Conservation (phyloP, 1,140 invertebrate genomes). For the Euura saliciscinereae region DNA sequence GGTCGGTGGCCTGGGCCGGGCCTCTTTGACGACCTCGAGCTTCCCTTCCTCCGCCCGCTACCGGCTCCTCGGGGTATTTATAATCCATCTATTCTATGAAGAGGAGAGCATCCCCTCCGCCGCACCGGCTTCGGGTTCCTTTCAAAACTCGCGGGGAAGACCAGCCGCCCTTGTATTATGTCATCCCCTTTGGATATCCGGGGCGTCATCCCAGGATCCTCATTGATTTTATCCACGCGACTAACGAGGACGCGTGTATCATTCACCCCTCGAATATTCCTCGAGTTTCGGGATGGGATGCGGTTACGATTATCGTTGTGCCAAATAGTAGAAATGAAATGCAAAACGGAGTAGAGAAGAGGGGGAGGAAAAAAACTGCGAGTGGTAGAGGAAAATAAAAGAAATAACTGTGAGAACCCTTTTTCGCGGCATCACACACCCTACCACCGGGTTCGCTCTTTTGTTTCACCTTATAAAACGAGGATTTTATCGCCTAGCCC, state of each 20-base stretch:
- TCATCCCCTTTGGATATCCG: neutral
- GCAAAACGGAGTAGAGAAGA: too few species aligned
- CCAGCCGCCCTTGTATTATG: too few species aligned
- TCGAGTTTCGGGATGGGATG: neutral
- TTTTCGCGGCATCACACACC: too few species aligned
- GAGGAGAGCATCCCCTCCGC: neutral
- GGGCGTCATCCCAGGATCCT: neutral
- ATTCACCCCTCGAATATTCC: neutral
- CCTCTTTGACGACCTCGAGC: neutral
- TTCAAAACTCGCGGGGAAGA: too few species aligned
- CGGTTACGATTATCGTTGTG: too few species aligned
- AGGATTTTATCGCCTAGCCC: conserved; percentile 15
- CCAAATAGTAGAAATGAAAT: too few species aligned
- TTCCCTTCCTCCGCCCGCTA: too few species aligned
- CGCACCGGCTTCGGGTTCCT: neutral
- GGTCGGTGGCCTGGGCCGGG: neutral
- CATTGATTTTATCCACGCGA: conserved; percentile 5
- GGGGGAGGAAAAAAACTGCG: too few species aligned
- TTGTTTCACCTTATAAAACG: conserved; percentile 17
- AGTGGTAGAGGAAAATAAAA: too few species aligned
- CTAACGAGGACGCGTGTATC: neutral
- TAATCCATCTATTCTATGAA: neutral
- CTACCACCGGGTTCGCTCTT: neutral
- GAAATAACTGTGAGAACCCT: too few species aligned
- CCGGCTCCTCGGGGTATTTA: neutral